Conservation (phyloP, 2,113 vertebrate species). For the Triplophysa siluroides region DNA sequence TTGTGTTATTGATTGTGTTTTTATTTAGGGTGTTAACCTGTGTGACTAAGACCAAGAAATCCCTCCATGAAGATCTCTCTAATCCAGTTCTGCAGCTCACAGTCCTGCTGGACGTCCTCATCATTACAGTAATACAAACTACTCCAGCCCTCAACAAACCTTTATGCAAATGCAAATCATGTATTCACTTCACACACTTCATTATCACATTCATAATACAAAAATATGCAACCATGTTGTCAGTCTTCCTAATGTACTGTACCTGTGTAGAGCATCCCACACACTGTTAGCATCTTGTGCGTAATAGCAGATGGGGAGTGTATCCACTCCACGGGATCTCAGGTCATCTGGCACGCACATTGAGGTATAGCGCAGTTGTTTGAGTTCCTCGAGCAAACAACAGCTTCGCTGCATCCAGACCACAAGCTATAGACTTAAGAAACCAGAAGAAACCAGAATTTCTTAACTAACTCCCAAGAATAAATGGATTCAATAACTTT, state of each 20-base stretch:
- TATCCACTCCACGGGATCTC: conserved; percentile 58
- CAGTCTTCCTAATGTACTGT: conserved; percentile 9
- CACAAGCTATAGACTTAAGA: conserved; percentile 68
- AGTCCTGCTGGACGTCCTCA: conserved; percentile 51
- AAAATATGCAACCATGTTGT: not conserved
- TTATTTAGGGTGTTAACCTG: conserved; percentile 55
- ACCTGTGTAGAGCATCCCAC: conserved; percentile 71
- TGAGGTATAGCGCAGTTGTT: conserved; percentile 63
- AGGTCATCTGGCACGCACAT: conserved; percentile 80
- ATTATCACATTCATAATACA: too few species aligned
- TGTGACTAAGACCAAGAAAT: conserved; percentile 54
- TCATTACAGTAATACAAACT: conserved; percentile 63
- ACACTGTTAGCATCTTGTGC: conserved; percentile 66
- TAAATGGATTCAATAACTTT: not conserved
- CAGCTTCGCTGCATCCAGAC: conserved; percentile 67
- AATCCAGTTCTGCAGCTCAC: conserved; percentile 70
- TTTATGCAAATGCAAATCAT: conserved; percentile 35
- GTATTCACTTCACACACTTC: not conserved
- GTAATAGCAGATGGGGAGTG: conserved; percentile 65
- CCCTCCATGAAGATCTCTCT: conserved; percentile 65
- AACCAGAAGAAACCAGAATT: not conserved
- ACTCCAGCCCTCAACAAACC: conserved; percentile 64
- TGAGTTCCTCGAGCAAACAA: conserved; percentile 68
- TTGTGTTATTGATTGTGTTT: not conserved
- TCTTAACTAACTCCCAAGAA: too few species aligned